A percentile compares a stretch with the other conserved stretches of the same genome.
Conservation (phyloP, 2,113 vertebrate genomes). For the Vimba vimba region DNA sequence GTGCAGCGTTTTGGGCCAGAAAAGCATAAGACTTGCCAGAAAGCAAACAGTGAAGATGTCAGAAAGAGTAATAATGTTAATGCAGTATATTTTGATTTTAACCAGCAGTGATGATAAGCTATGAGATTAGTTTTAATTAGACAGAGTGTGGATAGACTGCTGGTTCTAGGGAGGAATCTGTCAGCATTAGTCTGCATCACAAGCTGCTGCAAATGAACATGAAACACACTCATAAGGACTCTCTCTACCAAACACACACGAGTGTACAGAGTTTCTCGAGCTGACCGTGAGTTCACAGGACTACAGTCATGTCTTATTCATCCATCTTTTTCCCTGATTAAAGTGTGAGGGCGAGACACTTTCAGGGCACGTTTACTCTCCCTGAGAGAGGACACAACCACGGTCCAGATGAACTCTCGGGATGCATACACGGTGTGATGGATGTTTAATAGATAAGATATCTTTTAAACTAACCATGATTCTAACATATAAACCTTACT, state of each 20-base stretch:
- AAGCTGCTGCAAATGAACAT: constrained; percentile 46
- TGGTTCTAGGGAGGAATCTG: constrained; percentile 69
- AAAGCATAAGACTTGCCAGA: not conserved
- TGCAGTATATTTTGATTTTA: constrained; percentile 67
- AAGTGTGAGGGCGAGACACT: constrained; percentile 31
- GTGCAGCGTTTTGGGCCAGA: not conserved
- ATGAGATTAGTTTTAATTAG: constrained; percentile 78
- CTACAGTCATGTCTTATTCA: constrained; percentile 42
- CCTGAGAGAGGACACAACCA: not conserved
- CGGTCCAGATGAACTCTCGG: not conserved
- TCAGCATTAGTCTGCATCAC: constrained; percentile 73
- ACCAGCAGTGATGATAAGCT: constrained; percentile 60
- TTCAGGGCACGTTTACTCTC: not conserved
- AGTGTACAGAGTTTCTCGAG: constrained; percentile 1
- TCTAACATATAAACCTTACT: too few relatives aligned
- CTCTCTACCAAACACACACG: constrained; percentile 7
- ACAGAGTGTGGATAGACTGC: constrained; percentile 77
- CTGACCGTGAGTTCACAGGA: constrained; percentile 6
- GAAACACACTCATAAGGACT: constrained; percentile 31
- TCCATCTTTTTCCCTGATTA: constrained; percentile 29
- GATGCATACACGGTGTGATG: not conserved
- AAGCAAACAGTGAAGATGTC: constrained; percentile 24
- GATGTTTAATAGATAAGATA: too few relatives aligned
- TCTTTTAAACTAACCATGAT: too few relatives aligned
- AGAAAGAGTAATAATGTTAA: constrained; percentile 59